Percentiles rank a stretch among this genome's conserved stretches.
Evolutionary conservation across 1,140 invertebrate genomes (phyloP).

Genomic region (Mactra quadrangularis): DNA sequence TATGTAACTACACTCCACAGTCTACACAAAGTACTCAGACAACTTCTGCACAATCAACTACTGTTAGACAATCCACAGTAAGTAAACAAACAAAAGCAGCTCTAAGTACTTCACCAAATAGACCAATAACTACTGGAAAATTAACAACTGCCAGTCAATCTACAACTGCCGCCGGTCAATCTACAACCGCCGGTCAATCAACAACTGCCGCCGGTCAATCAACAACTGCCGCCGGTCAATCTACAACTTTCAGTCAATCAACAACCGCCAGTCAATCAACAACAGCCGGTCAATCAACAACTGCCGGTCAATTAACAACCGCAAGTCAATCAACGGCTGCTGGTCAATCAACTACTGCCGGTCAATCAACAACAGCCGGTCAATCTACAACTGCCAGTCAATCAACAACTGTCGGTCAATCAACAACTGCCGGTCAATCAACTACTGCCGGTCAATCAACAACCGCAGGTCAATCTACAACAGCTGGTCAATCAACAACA

Average conservation of each 20-base stretch:
- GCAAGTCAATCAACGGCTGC: background rate
- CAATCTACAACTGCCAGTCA: background rate
- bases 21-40: background rate
- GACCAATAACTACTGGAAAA: background rate
- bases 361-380: too few relatives aligned
- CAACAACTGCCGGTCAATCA: background rate
- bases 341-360: background rate
- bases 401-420: background rate
- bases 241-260: background rate
- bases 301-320: background rate
- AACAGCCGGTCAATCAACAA: background rate
- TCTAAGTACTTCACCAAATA: background rate
- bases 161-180: background rate
- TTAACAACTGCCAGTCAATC: background rate
- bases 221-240: background rate
- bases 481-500: background rate
- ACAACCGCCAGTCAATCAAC: background rate
- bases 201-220: background rate
- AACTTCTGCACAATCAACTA: background rate
- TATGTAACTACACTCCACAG: slow-evolving; percentile 12
- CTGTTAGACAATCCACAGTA: background rate
- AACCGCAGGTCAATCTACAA: background rate
- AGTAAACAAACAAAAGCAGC: background rate
- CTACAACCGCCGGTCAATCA: background rate
- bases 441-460: background rate